Conservation (phyloP, 2,797 vertebrate species). For the Acanthornis magna region DNA sequence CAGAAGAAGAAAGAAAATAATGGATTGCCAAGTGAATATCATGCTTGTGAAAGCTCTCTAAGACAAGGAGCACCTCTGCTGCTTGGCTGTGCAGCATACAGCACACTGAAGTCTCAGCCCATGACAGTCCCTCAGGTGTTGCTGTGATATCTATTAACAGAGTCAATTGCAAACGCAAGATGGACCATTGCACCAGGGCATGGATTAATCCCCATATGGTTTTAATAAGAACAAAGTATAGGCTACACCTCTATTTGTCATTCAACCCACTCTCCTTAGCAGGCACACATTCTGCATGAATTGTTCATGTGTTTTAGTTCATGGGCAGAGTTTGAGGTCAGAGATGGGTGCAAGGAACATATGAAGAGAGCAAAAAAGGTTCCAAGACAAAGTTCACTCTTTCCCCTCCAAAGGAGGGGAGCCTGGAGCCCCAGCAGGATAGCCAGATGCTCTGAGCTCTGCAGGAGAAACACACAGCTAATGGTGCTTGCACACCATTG, state of each 20-base stretch:
- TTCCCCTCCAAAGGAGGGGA: not conserved
- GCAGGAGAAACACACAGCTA: not conserved
- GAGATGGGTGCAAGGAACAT: rapidly evolving
- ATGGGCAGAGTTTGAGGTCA: not conserved
- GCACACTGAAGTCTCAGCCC: not conserved
- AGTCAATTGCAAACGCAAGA: not conserved
- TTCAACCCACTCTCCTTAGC: not conserved
- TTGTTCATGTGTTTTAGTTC: not conserved
- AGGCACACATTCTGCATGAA: not conserved
- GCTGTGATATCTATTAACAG: not conserved
- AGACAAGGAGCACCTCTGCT: not conserved
- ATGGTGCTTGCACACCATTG: no score
- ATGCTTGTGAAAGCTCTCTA: not conserved
- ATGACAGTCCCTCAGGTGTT: not conserved
- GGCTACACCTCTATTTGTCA: not conserved
- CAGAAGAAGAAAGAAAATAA: not conserved
- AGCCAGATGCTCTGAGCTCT: not conserved
- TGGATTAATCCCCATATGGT: not conserved
- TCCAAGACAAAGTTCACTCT: not conserved
- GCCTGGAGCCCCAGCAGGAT: not conserved
- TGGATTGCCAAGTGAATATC: not conserved
- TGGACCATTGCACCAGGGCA: not conserved
- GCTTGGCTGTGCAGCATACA: not conserved
- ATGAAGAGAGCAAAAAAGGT: not conserved
- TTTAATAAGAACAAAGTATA: not conserved